phyloP scores from a whole-genome alignment of 1,140 invertebrate species.

The Drosophila pseudoananassae region DNA sequence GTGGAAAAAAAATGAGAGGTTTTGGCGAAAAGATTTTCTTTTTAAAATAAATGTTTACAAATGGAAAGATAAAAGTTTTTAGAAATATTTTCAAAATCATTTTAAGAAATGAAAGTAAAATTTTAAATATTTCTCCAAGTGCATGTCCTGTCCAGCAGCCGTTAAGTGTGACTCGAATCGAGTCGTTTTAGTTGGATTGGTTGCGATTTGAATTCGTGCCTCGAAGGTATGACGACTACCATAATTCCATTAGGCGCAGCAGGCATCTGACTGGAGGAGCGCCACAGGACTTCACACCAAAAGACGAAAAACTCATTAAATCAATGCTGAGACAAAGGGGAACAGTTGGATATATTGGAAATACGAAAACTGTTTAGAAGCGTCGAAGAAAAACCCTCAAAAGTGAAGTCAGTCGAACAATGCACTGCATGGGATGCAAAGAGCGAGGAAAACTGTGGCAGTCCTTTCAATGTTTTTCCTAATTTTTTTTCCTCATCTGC shows the following conservation, averaged over 20 bases:
- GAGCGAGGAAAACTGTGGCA: constrained; percentile 40
- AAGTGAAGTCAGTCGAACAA: constrained; percentile 44
- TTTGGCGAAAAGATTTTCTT: neutral
- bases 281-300: constrained; percentile 72
- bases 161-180: constrained; percentile 59
- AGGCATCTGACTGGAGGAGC: constrained; percentile 47
- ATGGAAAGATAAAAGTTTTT: too few species aligned
- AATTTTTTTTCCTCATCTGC: constrained; percentile 12
- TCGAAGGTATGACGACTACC: constrained; percentile 64
- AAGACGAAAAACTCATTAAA: constrained; percentile 73
- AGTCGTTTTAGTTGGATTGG: constrained; percentile 27
- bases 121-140: constrained; percentile 1
- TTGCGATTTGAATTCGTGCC: constrained; percentile 28
- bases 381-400: constrained; percentile 41
- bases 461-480: constrained; percentile 37
- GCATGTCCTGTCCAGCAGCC: constrained; percentile 20
- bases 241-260: constrained; percentile 65
- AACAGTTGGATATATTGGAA: constrained; percentile 35
- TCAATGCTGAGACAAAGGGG: constrained; percentile 55
- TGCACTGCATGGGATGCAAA: constrained; percentile 60
- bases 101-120: too few species aligned
- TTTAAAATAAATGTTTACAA: too few species aligned
- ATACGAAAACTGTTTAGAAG: constrained; percentile 59
- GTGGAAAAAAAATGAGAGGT: neutral
- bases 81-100: too few species aligned